phyloP scores from a whole-genome alignment of 1,140 invertebrate species.

The Drosophila dunni region DNA sequence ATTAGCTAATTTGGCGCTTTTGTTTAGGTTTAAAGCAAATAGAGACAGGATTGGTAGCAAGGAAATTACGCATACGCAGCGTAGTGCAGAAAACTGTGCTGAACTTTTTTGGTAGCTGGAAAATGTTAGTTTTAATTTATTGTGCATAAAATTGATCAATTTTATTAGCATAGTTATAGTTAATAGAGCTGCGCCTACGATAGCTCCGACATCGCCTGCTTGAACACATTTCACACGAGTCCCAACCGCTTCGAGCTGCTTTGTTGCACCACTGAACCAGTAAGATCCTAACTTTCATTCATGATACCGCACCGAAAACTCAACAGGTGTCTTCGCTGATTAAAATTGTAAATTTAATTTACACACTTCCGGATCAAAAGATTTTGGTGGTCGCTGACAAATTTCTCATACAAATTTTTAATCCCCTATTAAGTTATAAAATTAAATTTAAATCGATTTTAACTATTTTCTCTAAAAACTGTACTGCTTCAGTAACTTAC shows the following conservation, averaged over 20 bases:
- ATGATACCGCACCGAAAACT: constrained; percentile 12
- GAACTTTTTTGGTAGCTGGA: not conserved
- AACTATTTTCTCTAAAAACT: not conserved
- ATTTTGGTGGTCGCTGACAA: too few relatives aligned
- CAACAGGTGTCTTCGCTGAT: not conserved
- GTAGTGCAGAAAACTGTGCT: not conserved
- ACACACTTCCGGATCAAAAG: constrained; percentile 25
- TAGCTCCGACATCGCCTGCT: constrained; percentile 33
- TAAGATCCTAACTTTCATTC: constrained; percentile 63
- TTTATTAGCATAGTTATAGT: constrained; percentile 16
- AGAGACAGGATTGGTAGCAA: too few relatives aligned
- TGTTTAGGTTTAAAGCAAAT: not conserved
- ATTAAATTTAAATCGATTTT: too few relatives aligned
- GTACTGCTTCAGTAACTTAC: not conserved
- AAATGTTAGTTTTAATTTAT: not conserved
- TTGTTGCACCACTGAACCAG: constrained; percentile 56
- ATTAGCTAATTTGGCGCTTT: not conserved
- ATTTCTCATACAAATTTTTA: too few relatives aligned
- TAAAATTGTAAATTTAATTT: constrained; percentile 30
- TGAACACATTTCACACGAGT: constrained; percentile 35
- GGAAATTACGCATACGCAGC: constrained; percentile 5
- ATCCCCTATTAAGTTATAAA: too few relatives aligned
- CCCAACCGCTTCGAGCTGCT: constrained; percentile 66
- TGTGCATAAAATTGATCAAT: constrained; percentile 4
- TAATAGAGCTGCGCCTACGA: constrained; percentile 1